Evolutionary conservation across 2,797 vertebrate genomes (phyloP).

Genomic region (Notolabrus celidotus): DNA sequence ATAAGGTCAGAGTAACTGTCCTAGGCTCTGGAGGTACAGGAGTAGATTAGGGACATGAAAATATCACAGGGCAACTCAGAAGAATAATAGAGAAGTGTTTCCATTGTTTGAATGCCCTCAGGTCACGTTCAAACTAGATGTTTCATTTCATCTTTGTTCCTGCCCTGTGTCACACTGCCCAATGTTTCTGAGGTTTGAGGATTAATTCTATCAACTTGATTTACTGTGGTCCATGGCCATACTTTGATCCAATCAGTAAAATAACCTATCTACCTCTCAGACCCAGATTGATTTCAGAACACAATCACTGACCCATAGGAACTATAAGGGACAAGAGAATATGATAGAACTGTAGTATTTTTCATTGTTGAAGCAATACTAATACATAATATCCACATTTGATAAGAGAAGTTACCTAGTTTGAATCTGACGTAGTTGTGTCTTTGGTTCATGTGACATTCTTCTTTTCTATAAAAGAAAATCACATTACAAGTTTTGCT

Average conservation of each 20-base stretch:
- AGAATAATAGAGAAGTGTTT: constrained; percentile 18
- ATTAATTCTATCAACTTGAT: constrained; percentile 67
- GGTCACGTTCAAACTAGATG: constrained; percentile 43
- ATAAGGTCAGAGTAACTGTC: not conserved
- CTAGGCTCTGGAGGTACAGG: not conserved
- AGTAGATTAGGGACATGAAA: not conserved
- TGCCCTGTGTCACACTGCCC: constrained; percentile 40
- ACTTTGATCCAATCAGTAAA: constrained; percentile 27
- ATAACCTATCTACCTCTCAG: constrained; percentile 10
- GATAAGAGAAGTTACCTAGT: constrained; percentile 57
- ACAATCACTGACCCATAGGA: constrained; percentile 4
- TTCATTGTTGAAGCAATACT: too few species aligned
- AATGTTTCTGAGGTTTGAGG: constrained; percentile 41
- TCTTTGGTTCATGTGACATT: constrained; percentile 63
- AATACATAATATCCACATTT: not conserved
- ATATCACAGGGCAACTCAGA: constrained; percentile 2
- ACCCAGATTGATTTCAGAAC: constrained; percentile 5
- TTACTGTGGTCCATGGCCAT: constrained; percentile 36
- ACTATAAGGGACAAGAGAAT: not conserved
- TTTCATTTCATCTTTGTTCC: constrained; percentile 46
- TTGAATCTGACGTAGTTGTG: constrained; percentile 35
- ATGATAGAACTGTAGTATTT: not conserved
- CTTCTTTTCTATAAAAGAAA: constrained; percentile 25
- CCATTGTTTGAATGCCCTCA: constrained; percentile 38
- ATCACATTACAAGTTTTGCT: not conserved